Evolutionary conservation across 2,888 invertebrate genomes (phyloP), one percentile per base, ranked within the genome.

Genomic region (Xestia c-nigrum): DNA sequence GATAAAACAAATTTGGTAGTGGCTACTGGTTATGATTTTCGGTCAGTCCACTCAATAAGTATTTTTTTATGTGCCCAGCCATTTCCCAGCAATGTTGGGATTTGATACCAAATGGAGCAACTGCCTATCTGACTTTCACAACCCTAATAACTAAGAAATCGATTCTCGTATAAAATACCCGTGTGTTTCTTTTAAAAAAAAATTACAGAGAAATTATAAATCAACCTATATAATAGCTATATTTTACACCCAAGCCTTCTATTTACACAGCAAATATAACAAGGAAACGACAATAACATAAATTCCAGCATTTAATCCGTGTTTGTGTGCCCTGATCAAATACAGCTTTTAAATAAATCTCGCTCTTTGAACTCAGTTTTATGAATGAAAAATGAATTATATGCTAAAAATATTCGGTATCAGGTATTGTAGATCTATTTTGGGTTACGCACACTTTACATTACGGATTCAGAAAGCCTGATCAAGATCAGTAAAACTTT

Each of bases 321-420:
- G 52, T 67, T 55, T 69, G 57, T 74, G 65, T 57, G 65, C 16
- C 64, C 65, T 74, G 64, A 46, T 64, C 57, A 78, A 78, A 78
- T 73, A 78, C 52, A 72, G 66, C 61, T 63, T 63, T 77, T 72
- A 66, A 78, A 72, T 67, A 78, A 78, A 79, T 78, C 61, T 55
- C 10, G 47, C 40, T 73, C 21, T 76, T 76, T 66, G 40, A n/a
- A 14, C 9, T 16, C 4, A 38, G 12, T 16, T 57, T 12, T 59
- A 46, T 71, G 14, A 59, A 16, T 38, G 16, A 40, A 67, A 72
- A 72, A 43, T 59, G 10, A 63, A 31, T n/a, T 19, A 16, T n/a
- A 57, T 71, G 50, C 21, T 10, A 46, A 10, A 46, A 71, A 64
- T 71, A 63, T n/a, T n/a, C 21, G 43, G 14, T 46, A 46, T 16